Percentiles rank a stretch among this genome's conserved stretches.
These are phyloP conservation scores for Coregonus sp. DNA, from an alignment of 2,797 vertebrate genomes.

Conservation along the genomic window DNA sequence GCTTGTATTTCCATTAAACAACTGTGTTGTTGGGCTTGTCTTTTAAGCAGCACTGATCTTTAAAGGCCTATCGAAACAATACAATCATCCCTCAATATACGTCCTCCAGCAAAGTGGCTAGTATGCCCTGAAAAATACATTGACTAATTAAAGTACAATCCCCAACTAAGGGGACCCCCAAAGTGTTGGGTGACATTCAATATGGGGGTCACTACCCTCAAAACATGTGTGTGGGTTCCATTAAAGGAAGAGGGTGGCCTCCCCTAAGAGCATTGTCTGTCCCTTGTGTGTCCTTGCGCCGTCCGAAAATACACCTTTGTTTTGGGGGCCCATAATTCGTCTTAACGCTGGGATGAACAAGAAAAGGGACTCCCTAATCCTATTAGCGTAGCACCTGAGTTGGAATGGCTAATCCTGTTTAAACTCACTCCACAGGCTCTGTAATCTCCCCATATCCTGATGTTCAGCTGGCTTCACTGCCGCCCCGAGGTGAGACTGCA, in stretches of 20 bases:
- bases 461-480: conserved; percentile 45
- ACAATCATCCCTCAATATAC: neutral
- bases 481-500: conserved; percentile 52
- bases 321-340: conserved; percentile 47
- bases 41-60: neutral
- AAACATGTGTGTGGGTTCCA: conserved; percentile 9
- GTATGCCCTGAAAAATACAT: neutral
- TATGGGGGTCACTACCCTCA: conserved; percentile 14
- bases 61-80: neutral
- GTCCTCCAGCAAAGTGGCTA: neutral
- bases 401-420: conserved; percentile 64
- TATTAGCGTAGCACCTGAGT: conserved; percentile 63
- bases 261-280: conserved; percentile 12
- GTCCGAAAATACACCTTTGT: conserved; percentile 45
- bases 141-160: conserved; percentile 10
- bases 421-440: conserved; percentile 56
- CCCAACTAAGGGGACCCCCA: conserved; percentile 6
- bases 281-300: conserved; percentile 27
- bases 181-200: conserved; percentile 10
- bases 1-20: neutral
- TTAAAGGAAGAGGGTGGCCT: neutral
- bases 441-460: conserved; percentile 58
- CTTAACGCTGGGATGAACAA: conserved; percentile 48
- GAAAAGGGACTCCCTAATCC: conserved; percentile 60
- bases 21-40: neutral